Evolutionary conservation across 2,797 vertebrate genomes (phyloP), one percentile per base, ranked within the genome.

Genomic region (Lerista edwardsae): DNA sequence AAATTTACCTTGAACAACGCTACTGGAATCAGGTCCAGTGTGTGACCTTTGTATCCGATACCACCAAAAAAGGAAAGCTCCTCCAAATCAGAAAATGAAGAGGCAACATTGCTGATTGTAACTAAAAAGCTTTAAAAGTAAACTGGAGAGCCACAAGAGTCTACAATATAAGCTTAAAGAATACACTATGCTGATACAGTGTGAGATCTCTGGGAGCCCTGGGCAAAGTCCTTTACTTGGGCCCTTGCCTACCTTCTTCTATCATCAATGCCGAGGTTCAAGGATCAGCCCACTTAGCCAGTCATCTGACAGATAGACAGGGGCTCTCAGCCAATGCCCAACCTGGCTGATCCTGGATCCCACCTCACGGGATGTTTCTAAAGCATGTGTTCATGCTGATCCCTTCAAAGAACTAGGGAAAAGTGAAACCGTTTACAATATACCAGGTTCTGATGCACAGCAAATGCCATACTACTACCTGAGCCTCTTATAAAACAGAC

Each of bases 361-460:
- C 51, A 55, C 51, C 51, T 55, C 51, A 55, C 19, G 15, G 51
- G 14, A 17, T 10, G 15, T 61, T 19, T 21, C 47, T 51, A 21
- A 59, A 21, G 57, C 57, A 59, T 23, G 4, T 59, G 57, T 51
- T 55, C 51, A 55, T 17, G 1, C 0, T 0, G 0, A 21, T 6
- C 67, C 12, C 79, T 25, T 36, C 27, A 27, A 17, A 69, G n/a
- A 8, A 15, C 41, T 31, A 34, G 10, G 36, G 23, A 55, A 36
- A 17, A 55, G 12, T 31, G 7, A 74, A 29, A 27, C 36, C 11
- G 0, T 0, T 44, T 47, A 11, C 2, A 3, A n/a, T 74, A 39
- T 80, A 39, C 2, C 0, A 0, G 19, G 2, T 23, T 6, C 3
- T 5, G 74, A 7, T 23, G 67, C 19, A 39, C 19, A 19, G 34